These are phyloP conservation scores for Heliconius hewitsoni DNA, from an alignment of 1,140 invertebrate species.

Conservation along the genomic window DNA sequence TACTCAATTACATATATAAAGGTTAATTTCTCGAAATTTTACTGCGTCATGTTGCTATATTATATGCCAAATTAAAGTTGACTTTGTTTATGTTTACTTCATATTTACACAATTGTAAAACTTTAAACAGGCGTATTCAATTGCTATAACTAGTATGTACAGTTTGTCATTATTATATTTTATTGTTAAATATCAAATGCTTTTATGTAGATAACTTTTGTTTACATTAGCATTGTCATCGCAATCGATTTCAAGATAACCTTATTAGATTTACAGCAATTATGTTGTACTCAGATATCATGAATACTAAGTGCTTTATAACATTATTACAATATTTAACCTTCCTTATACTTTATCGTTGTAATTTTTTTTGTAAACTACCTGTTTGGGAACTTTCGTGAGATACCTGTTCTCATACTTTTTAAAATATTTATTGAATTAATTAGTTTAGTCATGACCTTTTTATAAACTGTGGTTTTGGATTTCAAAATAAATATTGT, in stretches of 20 bases:
- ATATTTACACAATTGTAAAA: background rate
- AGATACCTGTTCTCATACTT: no score
- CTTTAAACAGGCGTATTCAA: background rate
- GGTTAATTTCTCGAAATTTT: background rate
- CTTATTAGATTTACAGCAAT: slow-evolving; percentile 16
- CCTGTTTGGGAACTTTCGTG: background rate
- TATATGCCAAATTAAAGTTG: background rate
- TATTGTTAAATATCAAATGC: slow-evolving; percentile 17
- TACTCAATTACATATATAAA: background rate
- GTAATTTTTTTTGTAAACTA: background rate
- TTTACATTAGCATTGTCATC: slow-evolving; percentile 33
- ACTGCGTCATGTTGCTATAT: background rate
- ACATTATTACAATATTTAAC: background rate
- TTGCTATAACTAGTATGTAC: background rate
- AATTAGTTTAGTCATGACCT: no score
- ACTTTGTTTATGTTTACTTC: slow-evolving; percentile 33
- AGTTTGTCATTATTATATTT: background rate
- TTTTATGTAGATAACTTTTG: slow-evolving; percentile 31
- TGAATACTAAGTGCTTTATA: background rate
- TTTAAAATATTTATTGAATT: no score
- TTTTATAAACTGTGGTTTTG: no score
- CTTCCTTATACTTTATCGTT: background rate
- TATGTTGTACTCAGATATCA: background rate
- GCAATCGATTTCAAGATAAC: slow-evolving; percentile 27
- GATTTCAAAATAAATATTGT: no score